Evolutionary conservation across 2,113 vertebrate species (phyloP).

Genomic region (Lycaon pictus): DNA sequence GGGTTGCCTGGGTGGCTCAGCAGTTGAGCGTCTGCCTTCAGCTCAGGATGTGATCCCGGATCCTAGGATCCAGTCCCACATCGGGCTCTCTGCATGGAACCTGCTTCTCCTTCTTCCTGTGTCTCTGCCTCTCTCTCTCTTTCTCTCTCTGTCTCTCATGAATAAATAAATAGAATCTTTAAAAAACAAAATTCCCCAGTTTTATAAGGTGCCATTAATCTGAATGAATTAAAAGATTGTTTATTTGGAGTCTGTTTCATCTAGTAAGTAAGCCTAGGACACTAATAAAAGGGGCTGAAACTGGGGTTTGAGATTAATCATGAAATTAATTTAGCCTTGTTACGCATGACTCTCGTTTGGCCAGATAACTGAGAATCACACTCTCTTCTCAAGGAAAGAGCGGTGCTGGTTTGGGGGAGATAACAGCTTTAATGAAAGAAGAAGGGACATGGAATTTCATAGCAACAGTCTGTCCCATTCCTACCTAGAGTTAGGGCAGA

Average conservation of each 20-base stretch:
- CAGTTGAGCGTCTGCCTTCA: no score
- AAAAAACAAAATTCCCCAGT: not conserved
- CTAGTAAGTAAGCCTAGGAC: not conserved
- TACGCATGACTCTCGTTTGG: not conserved
- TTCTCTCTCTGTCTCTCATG: no score
- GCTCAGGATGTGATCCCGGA: no score
- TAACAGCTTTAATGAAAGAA: slow-evolving; percentile 54
- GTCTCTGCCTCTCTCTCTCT: no score
- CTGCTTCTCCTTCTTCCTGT: no score
- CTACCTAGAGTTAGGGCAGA: not conserved
- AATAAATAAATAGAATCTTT: no score
- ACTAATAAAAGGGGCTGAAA: slow-evolving; percentile 40
- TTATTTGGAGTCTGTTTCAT: slow-evolving; percentile 55
- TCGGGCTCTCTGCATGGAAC: no score
- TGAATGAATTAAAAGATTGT: slow-evolving; percentile 20
- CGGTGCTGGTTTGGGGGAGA: slow-evolving; percentile 49
- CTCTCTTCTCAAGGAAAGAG: slow-evolving; percentile 46
- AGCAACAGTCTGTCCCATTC: not conserved
- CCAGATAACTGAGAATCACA: slow-evolving; percentile 62
- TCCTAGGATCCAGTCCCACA: no score
- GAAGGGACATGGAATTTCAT: not conserved
- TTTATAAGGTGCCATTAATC: not conserved
- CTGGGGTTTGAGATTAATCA: slow-evolving; percentile 47
- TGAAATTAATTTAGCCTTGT: slow-evolving; percentile 56
- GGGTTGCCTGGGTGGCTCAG: no score